These are phyloP conservation scores for Coreius guichenoti DNA, from an alignment of 2,797 vertebrate species.

Conservation along the genomic window DNA sequence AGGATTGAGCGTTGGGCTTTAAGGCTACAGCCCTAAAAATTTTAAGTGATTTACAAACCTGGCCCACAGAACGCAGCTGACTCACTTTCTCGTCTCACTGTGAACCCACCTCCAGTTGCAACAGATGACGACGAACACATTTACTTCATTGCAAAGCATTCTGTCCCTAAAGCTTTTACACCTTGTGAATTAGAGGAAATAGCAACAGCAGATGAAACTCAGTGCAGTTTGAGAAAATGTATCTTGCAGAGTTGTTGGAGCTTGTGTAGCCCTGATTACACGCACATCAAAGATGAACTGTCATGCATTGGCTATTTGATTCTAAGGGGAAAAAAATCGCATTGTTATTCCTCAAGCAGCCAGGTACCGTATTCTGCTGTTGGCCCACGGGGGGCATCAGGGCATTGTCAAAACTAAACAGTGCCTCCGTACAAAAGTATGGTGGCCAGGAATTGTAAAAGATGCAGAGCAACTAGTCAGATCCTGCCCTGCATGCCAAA, in stretches of 20 bases:
- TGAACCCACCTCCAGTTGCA: not conserved
- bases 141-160: slow-evolving; percentile 4
- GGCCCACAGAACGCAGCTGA: slow-evolving; percentile 44
- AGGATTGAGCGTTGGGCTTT: slow-evolving; percentile 39
- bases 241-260: not conserved
- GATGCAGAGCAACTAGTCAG: not conserved
- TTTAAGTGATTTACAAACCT: slow-evolving; percentile 9
- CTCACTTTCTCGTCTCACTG: slow-evolving; percentile 28
- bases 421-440: slow-evolving; percentile 4
- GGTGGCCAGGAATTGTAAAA: slow-evolving; percentile 23
- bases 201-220: not conserved
- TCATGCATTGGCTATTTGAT: not conserved
- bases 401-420: slow-evolving; percentile 45
- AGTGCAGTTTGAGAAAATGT: not conserved
- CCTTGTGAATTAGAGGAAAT: slow-evolving; percentile 20
- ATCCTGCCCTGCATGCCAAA: not conserved
- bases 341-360: not conserved
- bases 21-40: too few relatives aligned
- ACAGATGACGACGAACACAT: not conserved
- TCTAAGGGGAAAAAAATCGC: not conserved
- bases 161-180: not conserved
- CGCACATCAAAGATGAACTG: not conserved
- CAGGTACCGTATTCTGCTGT: not conserved
- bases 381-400: slow-evolving; percentile 8
- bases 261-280: not conserved